phyloP scores from a whole-genome alignment of 2,113 vertebrate genomes.

The Ailurus styani region DNA sequence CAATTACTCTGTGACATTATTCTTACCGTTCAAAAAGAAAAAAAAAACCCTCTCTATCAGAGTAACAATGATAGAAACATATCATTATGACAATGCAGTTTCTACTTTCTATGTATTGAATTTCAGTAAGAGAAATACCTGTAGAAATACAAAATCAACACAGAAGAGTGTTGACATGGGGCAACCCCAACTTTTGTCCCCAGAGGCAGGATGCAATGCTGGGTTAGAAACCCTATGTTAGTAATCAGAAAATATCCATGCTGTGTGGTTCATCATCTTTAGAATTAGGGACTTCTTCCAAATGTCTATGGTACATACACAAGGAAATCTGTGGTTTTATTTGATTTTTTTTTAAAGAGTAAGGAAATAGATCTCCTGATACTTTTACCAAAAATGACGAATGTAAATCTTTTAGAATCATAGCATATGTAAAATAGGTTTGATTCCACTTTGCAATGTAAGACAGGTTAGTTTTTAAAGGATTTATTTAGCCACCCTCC shows the following conservation, averaged over 20 bases:
- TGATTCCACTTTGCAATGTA: background rate
- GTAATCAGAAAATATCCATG: background rate
- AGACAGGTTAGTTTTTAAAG: background rate
- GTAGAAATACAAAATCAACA: background rate
- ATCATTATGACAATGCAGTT: background rate
- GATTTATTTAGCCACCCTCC: background rate
- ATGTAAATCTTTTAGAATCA: background rate
- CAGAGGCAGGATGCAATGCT: background rate
- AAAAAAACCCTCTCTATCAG: background rate
- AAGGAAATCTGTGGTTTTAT: background rate
- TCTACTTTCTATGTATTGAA: background rate
- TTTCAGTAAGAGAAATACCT: background rate
- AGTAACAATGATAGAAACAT: background rate
- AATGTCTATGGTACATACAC: background rate
- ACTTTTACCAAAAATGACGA: background rate
- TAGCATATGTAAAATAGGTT: background rate
- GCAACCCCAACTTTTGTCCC: background rate
- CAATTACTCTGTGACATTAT: conserved; percentile 1
- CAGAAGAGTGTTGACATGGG: background rate
- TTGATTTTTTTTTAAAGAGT: background rate
- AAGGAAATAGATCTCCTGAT: background rate
- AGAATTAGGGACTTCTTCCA: background rate
- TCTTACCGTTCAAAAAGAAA: background rate
- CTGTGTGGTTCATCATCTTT: background rate
- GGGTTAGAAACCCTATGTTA: background rate